Percentiles rank a stretch among this genome's conserved stretches.
phyloP scores from a whole-genome alignment of 2,797 vertebrate genomes.

The Semotilus atromaculatus region DNA sequence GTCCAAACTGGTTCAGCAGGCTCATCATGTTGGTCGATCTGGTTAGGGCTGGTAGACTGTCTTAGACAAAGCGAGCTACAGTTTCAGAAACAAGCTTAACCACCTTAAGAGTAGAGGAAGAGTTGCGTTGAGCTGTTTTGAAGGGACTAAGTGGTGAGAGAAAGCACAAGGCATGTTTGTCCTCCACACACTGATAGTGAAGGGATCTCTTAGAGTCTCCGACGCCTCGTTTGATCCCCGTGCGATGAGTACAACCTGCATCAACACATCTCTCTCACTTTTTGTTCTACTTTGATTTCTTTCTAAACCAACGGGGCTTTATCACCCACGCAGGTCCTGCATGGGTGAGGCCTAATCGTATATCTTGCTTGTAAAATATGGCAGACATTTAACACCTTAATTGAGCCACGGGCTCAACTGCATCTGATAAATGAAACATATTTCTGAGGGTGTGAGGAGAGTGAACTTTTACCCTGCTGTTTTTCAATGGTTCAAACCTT shows the following conservation, averaged over 20 bases:
- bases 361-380: constrained; percentile 58
- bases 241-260: neutral
- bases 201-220: constrained; percentile 60
- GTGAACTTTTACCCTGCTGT: constrained; percentile 48
- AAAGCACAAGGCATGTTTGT: constrained; percentile 12
- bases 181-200: neutral
- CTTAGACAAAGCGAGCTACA: neutral
- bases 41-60: neutral
- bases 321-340: constrained; percentile 68
- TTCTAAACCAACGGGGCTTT: constrained; percentile 64
- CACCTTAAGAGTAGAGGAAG: neutral
- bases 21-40: neutral
- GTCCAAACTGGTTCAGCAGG: neutral
- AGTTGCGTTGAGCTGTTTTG: constrained; percentile 57
- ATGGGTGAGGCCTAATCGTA: constrained; percentile 59
- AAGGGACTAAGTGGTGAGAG: constrained; percentile 42
- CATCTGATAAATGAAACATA: constrained; percentile 16
- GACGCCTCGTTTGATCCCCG: constrained; percentile 63
- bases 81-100: constrained; percentile 12
- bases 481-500: constrained; percentile 32
- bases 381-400: constrained; percentile 62
- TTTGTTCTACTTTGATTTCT: constrained; percentile 69
- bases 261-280: neutral
- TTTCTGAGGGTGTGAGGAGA: neutral
- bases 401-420: constrained; percentile 50